Conservation (phyloP, 2,797 vertebrate species). For the Pangasius sanitwongsei region DNA sequence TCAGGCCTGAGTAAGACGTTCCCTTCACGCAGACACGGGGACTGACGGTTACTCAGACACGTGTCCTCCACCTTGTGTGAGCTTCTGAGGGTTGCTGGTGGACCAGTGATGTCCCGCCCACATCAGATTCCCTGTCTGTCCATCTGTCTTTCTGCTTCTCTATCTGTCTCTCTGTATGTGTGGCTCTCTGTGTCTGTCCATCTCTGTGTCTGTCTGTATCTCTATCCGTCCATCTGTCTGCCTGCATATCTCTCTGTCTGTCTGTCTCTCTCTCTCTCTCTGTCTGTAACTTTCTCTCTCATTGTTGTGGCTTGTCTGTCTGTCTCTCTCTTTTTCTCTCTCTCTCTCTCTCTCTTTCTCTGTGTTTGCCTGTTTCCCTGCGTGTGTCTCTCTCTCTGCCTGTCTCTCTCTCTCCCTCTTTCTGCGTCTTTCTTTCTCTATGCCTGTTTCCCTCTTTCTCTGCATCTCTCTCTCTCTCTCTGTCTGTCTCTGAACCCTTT, state of each 20-base stretch:
- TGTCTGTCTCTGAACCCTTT: too few relatives aligned
- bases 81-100: not conserved
- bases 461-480: too few relatives aligned
- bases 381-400: rapidly evolving
- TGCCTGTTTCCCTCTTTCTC: not conserved
- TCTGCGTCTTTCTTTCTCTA: not conserved
- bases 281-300: not conserved
- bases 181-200: not conserved
- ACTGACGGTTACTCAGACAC: not conserved
- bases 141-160: too few relatives aligned
- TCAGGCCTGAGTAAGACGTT: conserved; percentile 37
- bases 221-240: not conserved
- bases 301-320: too few relatives aligned
- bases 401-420: too few relatives aligned
- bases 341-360: not conserved
- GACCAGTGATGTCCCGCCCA: conserved; percentile 20
- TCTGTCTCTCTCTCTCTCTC: not conserved
- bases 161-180: not conserved
- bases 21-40: conserved; percentile 5
- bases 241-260: not conserved
- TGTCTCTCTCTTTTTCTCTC: too few relatives aligned
- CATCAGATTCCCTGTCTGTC: not conserved
- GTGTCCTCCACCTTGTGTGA: not conserved
- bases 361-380: not conserved
- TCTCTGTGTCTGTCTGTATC: not conserved